phyloP scores from a whole-genome alignment of 1,140 invertebrate genomes.

The Drosophila eugracilis region DNA sequence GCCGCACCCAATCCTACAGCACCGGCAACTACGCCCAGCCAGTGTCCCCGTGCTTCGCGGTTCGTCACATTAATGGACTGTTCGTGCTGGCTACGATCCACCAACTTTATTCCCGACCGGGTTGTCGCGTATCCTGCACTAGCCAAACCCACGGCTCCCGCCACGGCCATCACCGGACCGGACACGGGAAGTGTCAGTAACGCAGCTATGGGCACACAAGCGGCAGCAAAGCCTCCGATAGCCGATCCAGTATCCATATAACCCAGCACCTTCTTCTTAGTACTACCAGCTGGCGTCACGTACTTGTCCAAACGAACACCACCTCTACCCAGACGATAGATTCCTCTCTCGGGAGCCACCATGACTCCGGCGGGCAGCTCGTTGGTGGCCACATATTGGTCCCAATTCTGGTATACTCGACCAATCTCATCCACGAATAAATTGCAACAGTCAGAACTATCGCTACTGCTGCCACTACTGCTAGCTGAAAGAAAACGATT shows the following conservation, averaged over 20 bases:
- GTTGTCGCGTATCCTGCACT: slow-evolving; percentile 57
- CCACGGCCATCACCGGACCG: slow-evolving; percentile 55
- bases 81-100: slow-evolving; percentile 70
- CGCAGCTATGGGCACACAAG: slow-evolving; percentile 48
- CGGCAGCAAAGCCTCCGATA: slow-evolving; percentile 65
- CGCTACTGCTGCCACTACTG: slow-evolving; percentile 17
- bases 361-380: slow-evolving; percentile 64
- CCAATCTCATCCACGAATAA: slow-evolving; percentile 75
- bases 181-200: slow-evolving; percentile 50
- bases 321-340: slow-evolving; percentile 39
- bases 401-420: slow-evolving; percentile 78
- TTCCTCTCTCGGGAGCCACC: slow-evolving; percentile 62
- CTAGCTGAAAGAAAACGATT: slow-evolving; percentile 21
- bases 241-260: slow-evolving; percentile 47
- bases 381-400: slow-evolving; percentile 60
- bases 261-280: slow-evolving; percentile 19
- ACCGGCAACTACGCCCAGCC: slow-evolving; percentile 62
- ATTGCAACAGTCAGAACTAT: slow-evolving; percentile 70
- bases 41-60: slow-evolving; percentile 59
- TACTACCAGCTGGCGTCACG: slow-evolving; percentile 44
- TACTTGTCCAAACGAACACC: slow-evolving; percentile 47
- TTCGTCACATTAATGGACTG: slow-evolving; percentile 67
- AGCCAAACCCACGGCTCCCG: slow-evolving; percentile 49
- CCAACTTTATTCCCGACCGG: slow-evolving; percentile 49
- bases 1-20: slow-evolving; percentile 63